Base-by-base conservation (phyloP, 2,797 vertebrate species). In the Microchirus variegatus region DNA sequence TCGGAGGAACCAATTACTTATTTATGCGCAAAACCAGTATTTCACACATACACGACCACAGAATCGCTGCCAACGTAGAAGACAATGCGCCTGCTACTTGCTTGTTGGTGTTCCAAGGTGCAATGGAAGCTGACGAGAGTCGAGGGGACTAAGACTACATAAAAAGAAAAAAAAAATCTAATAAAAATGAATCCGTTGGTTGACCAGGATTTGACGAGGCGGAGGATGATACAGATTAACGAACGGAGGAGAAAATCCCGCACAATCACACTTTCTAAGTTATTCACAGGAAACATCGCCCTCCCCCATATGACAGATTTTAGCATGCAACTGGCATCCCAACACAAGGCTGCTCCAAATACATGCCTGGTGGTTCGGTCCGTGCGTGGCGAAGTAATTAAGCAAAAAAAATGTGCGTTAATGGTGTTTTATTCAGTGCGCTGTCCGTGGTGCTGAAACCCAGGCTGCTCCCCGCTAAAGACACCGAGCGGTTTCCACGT, bases 221-320 rank as follows among this genome's bases (percentile, higher is more conserved):
- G 22, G 48, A 1, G 47, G 47, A 85, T 77, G 80, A 85, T 84
- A 83, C 85, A 88, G 86, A 84, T 88, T 90, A 86, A 73, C 64
- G 75, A 70, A 50, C 7, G 69, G 59, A 67, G 17, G 68, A 70
- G 77, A 80, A 80, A 87, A 89, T 86, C 84, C 79, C 56, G 77
- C 78, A 82, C 78, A 64, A 67, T 65, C 84, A 69, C 87, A 91
- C 87, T 90, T 88, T 83, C 70, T 48, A 90, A 92, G 81, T 90
- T 87, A 85, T 83, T 86, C 67, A 55, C 48, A 60, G 77, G 62
- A 71, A 74, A 84, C 37, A 68, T 62, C 78, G 75, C 53, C 70
- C 75, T 31, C 31, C 62, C 62, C 56, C 54, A 19, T 63, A 41
- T 50, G 46, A 73, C 65, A 46, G 40, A 59, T 63, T 85, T 70